These are phyloP conservation scores for Oryzias curvinotus DNA, from an alignment of 2,113 vertebrate genomes.

Conservation along the genomic window DNA sequence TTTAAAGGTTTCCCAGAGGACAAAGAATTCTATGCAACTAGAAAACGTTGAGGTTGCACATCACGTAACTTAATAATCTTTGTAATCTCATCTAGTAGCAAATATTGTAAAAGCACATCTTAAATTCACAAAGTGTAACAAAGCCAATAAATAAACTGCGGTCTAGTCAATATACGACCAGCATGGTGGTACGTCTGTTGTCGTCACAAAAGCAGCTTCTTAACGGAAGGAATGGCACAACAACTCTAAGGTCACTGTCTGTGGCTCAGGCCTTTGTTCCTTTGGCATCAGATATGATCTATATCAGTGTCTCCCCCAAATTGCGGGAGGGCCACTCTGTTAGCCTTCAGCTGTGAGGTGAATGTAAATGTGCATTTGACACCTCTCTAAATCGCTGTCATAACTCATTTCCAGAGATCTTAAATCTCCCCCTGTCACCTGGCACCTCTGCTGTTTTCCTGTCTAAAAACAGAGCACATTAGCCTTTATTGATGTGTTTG, in stretches of 20 bases:
- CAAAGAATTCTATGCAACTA: too few species aligned
- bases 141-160: constrained; percentile 20
- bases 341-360: constrained; percentile 62
- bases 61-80: too few species aligned
- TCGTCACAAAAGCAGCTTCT: constrained; percentile 18
- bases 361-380: constrained; percentile 76
- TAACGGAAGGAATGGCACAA: constrained; percentile 28
- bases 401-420: constrained; percentile 73
- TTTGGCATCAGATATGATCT: constrained; percentile 65
- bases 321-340: constrained; percentile 57
- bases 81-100: too few species aligned
- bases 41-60: too few species aligned
- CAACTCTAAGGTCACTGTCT: constrained; percentile 51
- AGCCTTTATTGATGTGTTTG: constrained; percentile 72
- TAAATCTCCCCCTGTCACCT: constrained; percentile 73
- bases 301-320: constrained; percentile 70
- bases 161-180: not conserved
- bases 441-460: constrained; percentile 66
- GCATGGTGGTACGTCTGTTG: constrained; percentile 6
- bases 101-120: too few species aligned
- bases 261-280: constrained; percentile 41
- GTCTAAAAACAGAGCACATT: constrained; percentile 67
- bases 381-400: constrained; percentile 79
- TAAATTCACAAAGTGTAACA: constrained; percentile 26
- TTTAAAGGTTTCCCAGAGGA: too few species aligned